Evolutionary conservation across 2,797 vertebrate species (phyloP), one percentile per base, ranked within the genome.

Genomic region (Chelon auratus): DNA sequence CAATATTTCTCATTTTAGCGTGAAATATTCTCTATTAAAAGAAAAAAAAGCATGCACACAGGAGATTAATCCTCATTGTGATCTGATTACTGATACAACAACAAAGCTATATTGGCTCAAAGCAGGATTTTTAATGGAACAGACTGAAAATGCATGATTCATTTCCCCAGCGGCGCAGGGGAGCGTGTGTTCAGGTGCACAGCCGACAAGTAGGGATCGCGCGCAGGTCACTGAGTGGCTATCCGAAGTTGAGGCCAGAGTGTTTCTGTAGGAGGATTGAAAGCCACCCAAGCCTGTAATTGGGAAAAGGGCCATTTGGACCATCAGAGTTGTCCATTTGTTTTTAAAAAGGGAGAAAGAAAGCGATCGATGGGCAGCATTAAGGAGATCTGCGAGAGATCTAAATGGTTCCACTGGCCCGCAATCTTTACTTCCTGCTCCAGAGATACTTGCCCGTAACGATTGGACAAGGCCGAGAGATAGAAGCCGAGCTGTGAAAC

Each of bases 351-450:
- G 83, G 70, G 78, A 33, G 76, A 87, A 26, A 26, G 10, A 17
- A n/a, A 81, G 87, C 80, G 68, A 94, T 94, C 90, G 78, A 92
- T 93, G 81, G 72, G 78, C 71, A 77, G 89, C 93, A 93, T 94
- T 94, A 95, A 89, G 86, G 85, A 92, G 93, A 95, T 95, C 93
- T 92, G 90, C 62, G 87, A 92, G 89, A 92, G 92, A 94, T 94
- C 94, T 94, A 94, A 95, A 95, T 93, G 92, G 87, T 86, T 91
- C 87, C 69, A 79, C 64, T n/a, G 73, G 69, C 76, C 77, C 22
- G 36, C 87, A 92, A 91, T 90, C 87, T 90, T 89, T 91, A 91
- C 92, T 94, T 95, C 93, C 93, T 94, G 92, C 84, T 89, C 68
- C 71, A 65, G 62, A 93, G 92, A 94, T 92, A 90, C 89, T 84